Conservation (phyloP, 2,113 vertebrate genomes). For the Microcebus lehilahytsara region DNA sequence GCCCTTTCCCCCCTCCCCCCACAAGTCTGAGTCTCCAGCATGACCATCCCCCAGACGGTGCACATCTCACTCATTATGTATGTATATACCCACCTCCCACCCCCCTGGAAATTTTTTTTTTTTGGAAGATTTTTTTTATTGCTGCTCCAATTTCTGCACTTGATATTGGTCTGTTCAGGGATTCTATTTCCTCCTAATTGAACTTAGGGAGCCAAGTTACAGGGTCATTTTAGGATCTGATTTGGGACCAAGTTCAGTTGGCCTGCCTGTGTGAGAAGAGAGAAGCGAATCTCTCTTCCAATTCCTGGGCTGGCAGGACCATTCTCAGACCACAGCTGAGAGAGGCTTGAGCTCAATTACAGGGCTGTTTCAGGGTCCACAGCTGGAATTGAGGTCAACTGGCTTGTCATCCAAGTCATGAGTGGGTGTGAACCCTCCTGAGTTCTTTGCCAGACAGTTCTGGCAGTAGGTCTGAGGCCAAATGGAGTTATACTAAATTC, state of each 20-base stretch:
- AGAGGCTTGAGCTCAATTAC: background rate
- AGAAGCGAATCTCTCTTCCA: accelerated
- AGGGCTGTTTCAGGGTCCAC: background rate
- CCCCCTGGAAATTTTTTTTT: too few relatives aligned
- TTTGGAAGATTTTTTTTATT: too few relatives aligned
- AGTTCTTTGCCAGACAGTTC: background rate
- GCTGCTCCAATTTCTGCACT: too few relatives aligned
- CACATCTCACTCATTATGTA: too few relatives aligned
- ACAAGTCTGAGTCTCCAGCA: too few relatives aligned
- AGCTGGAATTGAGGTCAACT: background rate
- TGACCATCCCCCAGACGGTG: too few relatives aligned
- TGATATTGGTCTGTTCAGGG: too few relatives aligned
- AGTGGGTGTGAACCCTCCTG: background rate
- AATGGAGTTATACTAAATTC: background rate
- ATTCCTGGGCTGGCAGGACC: background rate
- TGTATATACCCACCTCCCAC: too few relatives aligned
- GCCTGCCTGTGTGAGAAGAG: background rate
- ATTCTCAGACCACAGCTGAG: background rate
- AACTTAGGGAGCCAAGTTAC: too few relatives aligned
- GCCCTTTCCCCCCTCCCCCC: too few relatives aligned
- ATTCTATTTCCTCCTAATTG: too few relatives aligned
- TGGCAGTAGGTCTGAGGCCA: background rate
- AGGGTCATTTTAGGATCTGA: background rate
- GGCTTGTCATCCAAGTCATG: too few relatives aligned
- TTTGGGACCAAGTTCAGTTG: background rate